Percentiles rank a stretch among this genome's conserved stretches.
phyloP scores from a whole-genome alignment of 1,140 invertebrate species.

The Calosoma granatense region DNA sequence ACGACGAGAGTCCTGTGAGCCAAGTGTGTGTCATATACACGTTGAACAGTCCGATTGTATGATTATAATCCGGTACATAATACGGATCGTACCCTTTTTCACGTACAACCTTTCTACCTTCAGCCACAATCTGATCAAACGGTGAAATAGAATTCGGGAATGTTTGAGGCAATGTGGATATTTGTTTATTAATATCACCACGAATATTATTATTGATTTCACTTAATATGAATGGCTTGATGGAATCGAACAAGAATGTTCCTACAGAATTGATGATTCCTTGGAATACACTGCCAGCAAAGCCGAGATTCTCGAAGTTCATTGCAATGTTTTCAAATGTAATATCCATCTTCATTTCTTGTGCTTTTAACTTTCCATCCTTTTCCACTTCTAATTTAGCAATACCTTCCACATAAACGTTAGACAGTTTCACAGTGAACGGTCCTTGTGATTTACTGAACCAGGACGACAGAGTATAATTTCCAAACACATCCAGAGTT shows the following conservation, averaged over 20 bases:
- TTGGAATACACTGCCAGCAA: conserved; percentile 63
- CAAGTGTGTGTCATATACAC: conserved; percentile 60
- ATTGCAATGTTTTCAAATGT: conserved; percentile 64
- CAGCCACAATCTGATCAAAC: conserved; percentile 67
- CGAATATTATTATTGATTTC: conserved; percentile 59
- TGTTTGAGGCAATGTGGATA: conserved; percentile 50
- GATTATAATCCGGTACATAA: conserved; percentile 56
- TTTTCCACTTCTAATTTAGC: conserved; percentile 58
- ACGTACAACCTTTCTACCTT: conserved; percentile 58
- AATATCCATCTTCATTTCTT: conserved; percentile 70
- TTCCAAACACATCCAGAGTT: conserved; percentile 56
- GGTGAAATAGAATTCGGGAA: conserved; percentile 80
- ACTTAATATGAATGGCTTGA: conserved; percentile 70
- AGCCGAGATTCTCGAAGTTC: conserved; percentile 71
- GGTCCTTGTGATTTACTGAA: conserved; percentile 58
- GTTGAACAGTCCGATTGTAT: conserved; percentile 54
- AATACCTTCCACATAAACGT: conserved; percentile 52
- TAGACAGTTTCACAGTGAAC: conserved; percentile 61
- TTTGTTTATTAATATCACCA: conserved; percentile 42
- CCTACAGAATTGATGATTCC: conserved; percentile 68
- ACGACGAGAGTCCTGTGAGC: conserved; percentile 65
- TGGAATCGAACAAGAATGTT: conserved; percentile 70
- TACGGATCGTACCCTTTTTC: conserved; percentile 64
- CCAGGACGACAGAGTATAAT: conserved; percentile 63
- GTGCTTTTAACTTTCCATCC: conserved; percentile 62